Base-by-base conservation (phyloP, 2,113 vertebrate species). In the Vulpes vulpes region DNA sequence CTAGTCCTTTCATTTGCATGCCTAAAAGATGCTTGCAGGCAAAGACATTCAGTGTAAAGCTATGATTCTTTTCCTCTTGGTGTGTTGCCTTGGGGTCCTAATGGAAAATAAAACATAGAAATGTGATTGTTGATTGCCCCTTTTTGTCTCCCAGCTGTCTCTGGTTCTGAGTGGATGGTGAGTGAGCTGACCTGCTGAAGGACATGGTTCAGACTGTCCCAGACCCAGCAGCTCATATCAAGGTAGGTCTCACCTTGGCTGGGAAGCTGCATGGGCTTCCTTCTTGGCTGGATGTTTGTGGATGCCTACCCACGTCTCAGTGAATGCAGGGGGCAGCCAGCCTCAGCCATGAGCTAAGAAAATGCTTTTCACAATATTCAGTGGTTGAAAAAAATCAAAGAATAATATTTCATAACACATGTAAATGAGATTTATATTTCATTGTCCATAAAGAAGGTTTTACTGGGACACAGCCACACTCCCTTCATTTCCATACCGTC, bases 161-260 rank as follows among this genome's bases (percentile, higher is more conserved):
- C 82, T 38, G 96, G 97, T 97, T 98, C 98, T 98, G 96, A 97
- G 82, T 49, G 96, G 97, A 96, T 98, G 98, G 91, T 98, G 95
- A 98, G 92, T 69, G 96, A 69, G 4, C 27, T 98, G 97, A 95
- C 97, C 97, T 97, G 69, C 94, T 97, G 83, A 98, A 99, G 99
- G 99, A 99, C 99, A 99, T 99, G 99, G 98, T 99, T 98, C 99
- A 99, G 98, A 99, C 98, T 99, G 99, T 99, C 98, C 99, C 99
- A 74, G 99, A 99, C 98, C 98, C 99, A 98, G 98, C 98, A 98
- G 99, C 98, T 98, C 98, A 99, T 95, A 98, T 99, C 98, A 99
- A 99, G 99, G 99, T 99, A 98, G 98, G 98, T 97, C 73, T 97
- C 79, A 16, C 5, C 9, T 4, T 2, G 32, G 20, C 57, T 0